Percentiles rank a stretch among this genome's conserved stretches.
Conservation (phyloP, 2,797 vertebrate species). For the Hyperoplus immaculatus region DNA sequence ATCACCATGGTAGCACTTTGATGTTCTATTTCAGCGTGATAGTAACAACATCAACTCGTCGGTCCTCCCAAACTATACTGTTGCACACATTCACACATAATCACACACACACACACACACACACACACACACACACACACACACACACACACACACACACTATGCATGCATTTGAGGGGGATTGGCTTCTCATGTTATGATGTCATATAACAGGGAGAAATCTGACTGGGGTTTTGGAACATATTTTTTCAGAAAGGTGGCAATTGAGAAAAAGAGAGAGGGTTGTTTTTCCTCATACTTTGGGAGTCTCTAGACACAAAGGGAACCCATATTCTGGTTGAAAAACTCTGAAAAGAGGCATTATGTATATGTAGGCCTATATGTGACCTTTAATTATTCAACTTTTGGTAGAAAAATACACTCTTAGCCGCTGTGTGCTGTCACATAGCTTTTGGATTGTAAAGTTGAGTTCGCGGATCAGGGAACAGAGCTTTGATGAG, state of each 20-base stretch:
- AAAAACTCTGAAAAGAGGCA: too few relatives aligned
- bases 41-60: conserved; percentile 79
- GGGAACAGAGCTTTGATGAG: conserved; percentile 58
- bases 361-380: too few relatives aligned
- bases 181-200: too few relatives aligned
- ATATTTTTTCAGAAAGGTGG: too few relatives aligned
- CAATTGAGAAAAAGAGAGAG: too few relatives aligned
- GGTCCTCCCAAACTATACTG: conserved; percentile 66
- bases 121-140: background rate
- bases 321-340: too few relatives aligned
- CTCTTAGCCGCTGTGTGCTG: conserved; percentile 10
- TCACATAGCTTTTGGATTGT: conserved; percentile 20
- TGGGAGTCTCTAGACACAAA: too few relatives aligned
- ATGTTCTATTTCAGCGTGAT: conserved; percentile 81
- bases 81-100: conserved; percentile 45
- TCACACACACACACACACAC: conserved; percentile 14
- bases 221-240: too few relatives aligned
- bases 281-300: too few relatives aligned
- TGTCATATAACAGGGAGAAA: too few relatives aligned
- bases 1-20: conserved; percentile 77
- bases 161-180: too few relatives aligned
- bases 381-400: conserved; percentile 15
- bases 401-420: conserved; percentile 21
- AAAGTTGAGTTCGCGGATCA: conserved; percentile 27
- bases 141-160: conserved; percentile 25